These are phyloP conservation scores for Drosophila tripunctata DNA, from an alignment of 2,888 invertebrate species.

Conservation along the genomic window DNA sequence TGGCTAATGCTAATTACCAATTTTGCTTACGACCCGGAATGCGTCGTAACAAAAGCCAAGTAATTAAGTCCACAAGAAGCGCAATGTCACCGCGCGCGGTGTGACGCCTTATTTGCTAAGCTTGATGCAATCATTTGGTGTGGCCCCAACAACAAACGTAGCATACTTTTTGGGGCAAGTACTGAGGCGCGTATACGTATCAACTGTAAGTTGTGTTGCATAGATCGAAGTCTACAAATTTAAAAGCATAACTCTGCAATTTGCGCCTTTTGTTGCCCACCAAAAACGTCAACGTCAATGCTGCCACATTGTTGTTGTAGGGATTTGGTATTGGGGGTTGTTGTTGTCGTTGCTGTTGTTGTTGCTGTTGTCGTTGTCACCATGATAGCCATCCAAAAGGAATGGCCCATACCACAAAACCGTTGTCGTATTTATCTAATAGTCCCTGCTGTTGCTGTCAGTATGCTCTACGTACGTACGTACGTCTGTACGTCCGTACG, in stretches of 20 bases:
- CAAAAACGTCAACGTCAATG: conserved; percentile 31
- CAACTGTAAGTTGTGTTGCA: neutral
- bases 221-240: conserved; percentile 42
- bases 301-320: conserved; percentile 20
- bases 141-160: conserved; percentile 12
- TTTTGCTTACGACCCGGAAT: conserved; percentile 15
- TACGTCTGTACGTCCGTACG: no score
- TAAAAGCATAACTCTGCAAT: conserved; percentile 48
- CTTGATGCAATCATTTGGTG: no score
- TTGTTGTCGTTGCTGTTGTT: conserved; percentile 19
- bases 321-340: no score
- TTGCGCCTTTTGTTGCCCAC: conserved; percentile 46
- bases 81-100: no score
- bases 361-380: conserved; percentile 4
- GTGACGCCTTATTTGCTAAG: no score
- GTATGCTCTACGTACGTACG: conserved; percentile 70
- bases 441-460: conserved; percentile 72
- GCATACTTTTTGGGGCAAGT: conserved; percentile 11
- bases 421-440: conserved; percentile 73
- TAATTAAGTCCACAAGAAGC: conserved; percentile 25
- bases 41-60: conserved; percentile 13
- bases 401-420: conserved; percentile 26
- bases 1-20: conserved; percentile 36
- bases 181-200: neutral
- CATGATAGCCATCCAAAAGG: conserved; percentile 42